Evolutionary conservation across 1,140 invertebrate genomes (phyloP).

Genomic region (Ptiloglossa arizonensis): DNA sequence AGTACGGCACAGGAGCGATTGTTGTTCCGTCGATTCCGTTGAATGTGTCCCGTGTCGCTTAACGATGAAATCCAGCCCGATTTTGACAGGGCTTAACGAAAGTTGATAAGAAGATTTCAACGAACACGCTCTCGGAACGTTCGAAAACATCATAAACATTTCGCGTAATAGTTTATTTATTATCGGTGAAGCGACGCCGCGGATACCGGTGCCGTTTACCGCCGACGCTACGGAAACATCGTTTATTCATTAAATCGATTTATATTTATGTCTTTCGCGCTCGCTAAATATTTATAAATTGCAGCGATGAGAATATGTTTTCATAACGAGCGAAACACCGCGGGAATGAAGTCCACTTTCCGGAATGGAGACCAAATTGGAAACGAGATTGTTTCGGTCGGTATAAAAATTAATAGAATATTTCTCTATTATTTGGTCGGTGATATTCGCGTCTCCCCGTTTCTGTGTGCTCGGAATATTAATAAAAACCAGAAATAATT

Average conservation of each 20-base stretch:
- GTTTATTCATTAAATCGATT: conserved; percentile 25
- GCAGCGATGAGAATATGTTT: background rate
- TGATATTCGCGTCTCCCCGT: background rate
- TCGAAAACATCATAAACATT: background rate
- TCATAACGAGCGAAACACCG: background rate
- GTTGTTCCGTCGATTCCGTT: conserved; percentile 9
- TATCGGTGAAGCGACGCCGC: no score
- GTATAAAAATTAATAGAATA: conserved; percentile 34
- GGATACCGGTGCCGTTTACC: conserved; percentile 7
- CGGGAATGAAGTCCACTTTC: background rate
- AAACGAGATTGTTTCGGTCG: conserved; percentile 18
- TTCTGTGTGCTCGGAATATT: background rate
- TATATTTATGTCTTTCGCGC: background rate
- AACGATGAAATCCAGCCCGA: background rate
- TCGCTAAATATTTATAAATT: conserved; percentile 11
- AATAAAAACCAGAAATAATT: conserved; percentile 14
- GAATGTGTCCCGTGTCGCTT: background rate
- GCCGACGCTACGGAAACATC: background rate
- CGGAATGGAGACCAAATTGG: background rate
- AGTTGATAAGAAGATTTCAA: conserved; percentile 25
- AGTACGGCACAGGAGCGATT: background rate
- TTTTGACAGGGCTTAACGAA: conserved; percentile 3
- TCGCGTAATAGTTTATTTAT: conserved; percentile 20
- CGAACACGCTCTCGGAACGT: background rate
- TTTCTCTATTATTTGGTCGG: background rate